Evolutionary conservation across 2,113 vertebrate species (phyloP).

Genomic region (Oreochromis spilurus): DNA sequence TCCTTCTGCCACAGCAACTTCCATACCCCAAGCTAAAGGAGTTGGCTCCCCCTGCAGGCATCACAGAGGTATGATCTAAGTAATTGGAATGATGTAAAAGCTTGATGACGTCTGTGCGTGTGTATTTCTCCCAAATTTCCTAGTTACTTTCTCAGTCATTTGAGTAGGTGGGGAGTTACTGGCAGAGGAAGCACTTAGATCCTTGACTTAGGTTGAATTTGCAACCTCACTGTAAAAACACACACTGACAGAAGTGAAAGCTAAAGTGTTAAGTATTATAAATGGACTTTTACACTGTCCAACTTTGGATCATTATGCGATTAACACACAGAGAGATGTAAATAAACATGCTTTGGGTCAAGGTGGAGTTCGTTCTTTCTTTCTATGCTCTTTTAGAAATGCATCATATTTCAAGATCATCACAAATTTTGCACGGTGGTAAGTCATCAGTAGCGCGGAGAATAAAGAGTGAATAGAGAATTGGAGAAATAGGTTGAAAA

Average conservation of each 20-base stretch:
- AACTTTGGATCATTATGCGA: background rate
- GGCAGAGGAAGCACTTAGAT: background rate
- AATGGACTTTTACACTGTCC: background rate
- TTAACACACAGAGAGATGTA: background rate
- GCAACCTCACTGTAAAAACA: background rate
- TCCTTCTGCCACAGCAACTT: background rate
- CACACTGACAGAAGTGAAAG: background rate
- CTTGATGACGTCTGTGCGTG: background rate
- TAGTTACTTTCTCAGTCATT: background rate
- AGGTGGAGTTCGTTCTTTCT: background rate
- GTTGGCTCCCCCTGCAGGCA: constrained; percentile 37
- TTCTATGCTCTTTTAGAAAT: background rate
- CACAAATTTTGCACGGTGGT: background rate
- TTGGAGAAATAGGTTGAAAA: background rate
- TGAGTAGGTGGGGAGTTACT: background rate
- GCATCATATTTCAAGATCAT: background rate
- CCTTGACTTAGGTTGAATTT: background rate
- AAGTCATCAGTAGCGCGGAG: background rate
- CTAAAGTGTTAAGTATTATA: background rate
- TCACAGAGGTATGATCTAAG: background rate
- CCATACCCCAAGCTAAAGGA: background rate
- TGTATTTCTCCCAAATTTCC: background rate
- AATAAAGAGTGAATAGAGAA: background rate
- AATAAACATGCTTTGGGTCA: background rate
- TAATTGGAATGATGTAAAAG: background rate